Evolutionary conservation across 2,113 vertebrate genomes (phyloP).

Genomic region (Myodes glareolus): DNA sequence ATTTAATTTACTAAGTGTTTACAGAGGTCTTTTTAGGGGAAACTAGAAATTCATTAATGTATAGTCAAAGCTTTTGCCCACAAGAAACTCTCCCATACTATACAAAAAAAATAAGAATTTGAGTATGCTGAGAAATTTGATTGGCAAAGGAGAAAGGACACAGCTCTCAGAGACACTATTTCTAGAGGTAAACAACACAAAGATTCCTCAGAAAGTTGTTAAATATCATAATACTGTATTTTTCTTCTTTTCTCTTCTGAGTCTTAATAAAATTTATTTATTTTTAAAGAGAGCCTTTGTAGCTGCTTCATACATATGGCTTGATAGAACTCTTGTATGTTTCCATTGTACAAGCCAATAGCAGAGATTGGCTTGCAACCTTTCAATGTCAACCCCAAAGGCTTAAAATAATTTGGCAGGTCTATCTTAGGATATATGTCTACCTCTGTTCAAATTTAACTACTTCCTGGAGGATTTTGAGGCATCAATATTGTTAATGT

Average conservation of each 20-base stretch:
- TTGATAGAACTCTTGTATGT: not conserved
- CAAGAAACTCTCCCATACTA: not conserved
- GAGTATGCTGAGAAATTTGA: not conserved
- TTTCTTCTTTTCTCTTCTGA: conserved; percentile 1
- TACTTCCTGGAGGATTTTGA: not conserved
- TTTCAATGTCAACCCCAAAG: not conserved
- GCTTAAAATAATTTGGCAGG: not conserved
- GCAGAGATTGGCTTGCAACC: not conserved
- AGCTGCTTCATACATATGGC: not conserved
- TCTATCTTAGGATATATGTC: not conserved
- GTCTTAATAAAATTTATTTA: not conserved
- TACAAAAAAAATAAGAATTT: not conserved
- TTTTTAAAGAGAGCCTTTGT: not conserved
- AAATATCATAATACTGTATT: not conserved
- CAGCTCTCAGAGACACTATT: not conserved
- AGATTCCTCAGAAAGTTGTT: not conserved
- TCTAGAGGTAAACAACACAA: not conserved
- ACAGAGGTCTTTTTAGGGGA: conserved; percentile 6
- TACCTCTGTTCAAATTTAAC: not conserved
- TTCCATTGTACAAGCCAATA: not conserved
- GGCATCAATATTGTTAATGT: not conserved
- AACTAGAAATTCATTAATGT: conserved; percentile 23
- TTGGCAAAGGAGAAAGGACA: not conserved
- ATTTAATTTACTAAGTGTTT: not conserved
- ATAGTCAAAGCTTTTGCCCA: conserved; percentile 14